Conservation (phyloP, 2,797 vertebrate genomes). For the Chloroceryle amazona region DNA sequence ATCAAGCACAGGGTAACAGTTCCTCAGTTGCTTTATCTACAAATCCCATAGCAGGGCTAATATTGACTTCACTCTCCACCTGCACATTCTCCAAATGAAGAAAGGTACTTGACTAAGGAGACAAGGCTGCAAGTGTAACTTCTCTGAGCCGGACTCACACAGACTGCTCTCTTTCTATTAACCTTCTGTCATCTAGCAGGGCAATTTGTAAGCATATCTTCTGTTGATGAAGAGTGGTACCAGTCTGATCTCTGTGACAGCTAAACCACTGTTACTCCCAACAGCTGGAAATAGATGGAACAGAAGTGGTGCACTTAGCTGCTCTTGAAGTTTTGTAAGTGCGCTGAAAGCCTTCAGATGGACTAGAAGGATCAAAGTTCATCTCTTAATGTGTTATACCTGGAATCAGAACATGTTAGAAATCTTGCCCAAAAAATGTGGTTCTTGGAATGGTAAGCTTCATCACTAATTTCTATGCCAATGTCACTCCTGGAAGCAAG, state of each 20-base stretch:
- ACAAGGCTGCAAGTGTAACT: background rate
- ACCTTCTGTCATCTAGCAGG: background rate
- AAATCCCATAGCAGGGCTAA: background rate
- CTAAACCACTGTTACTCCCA: background rate
- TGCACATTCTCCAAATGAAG: background rate
- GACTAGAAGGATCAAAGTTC: background rate
- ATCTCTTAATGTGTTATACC: too few relatives aligned
- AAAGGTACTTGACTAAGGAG: background rate
- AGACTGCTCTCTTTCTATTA: background rate
- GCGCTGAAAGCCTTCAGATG: background rate
- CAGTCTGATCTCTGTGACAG: background rate
- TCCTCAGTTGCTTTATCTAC: background rate
- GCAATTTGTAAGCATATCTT: background rate
- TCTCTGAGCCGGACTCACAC: background rate
- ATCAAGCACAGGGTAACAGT: background rate
- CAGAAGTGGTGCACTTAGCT: background rate
- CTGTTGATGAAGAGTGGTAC: background rate
- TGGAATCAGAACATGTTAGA: background rate
- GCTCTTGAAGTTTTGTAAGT: background rate
- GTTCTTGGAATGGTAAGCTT: background rate
- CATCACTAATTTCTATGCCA: background rate
- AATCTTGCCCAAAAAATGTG: background rate
- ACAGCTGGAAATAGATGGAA: background rate
- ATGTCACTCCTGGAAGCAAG: background rate
- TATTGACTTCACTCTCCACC: background rate